A percentile compares a stretch with the other conserved stretches of the same genome.
Evolutionary conservation across 2,888 invertebrate genomes (phyloP).

Genomic region (Trachelus stipa): DNA sequence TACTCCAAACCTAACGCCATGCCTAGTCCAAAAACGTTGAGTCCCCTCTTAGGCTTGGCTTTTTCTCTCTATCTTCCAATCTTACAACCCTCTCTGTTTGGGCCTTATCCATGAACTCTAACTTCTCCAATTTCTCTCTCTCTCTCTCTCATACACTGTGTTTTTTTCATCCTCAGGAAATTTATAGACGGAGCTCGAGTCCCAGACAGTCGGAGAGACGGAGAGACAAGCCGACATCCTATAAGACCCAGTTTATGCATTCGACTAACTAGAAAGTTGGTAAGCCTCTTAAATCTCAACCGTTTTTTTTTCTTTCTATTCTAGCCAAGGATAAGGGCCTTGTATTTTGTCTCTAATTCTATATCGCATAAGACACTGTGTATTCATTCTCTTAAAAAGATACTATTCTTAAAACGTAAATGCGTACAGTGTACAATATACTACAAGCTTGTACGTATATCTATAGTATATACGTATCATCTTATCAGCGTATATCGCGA

Average conservation of each 20-base stretch:
- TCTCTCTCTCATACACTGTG: neutral
- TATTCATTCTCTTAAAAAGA: neutral
- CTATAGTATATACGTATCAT: too few relatives aligned
- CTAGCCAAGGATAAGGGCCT: neutral
- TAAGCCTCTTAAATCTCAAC: conserved; percentile 47
- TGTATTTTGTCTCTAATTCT: neutral
- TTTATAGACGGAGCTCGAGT: neutral
- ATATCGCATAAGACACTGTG: neutral
- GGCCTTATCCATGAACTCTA: conserved; percentile 15
- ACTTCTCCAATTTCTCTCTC: conserved; percentile 49
- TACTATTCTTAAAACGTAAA: neutral
- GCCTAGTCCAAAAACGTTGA: conserved; percentile 26
- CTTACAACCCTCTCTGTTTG: neutral
- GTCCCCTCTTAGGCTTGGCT: neutral
- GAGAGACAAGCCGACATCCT: conserved; percentile 26
- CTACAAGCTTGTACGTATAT: too few relatives aligned
- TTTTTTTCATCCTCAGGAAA: neutral
- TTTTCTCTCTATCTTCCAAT: neutral
- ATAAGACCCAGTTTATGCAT: conserved; percentile 40
- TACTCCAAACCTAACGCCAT: conserved; percentile 44
- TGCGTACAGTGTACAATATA: neutral
- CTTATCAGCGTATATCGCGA: too few relatives aligned
- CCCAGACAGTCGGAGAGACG: neutral
- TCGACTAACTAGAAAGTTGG: conserved; percentile 27
- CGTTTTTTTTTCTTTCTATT: neutral